A percentile compares a stretch with the other conserved stretches of the same genome.
Evolutionary conservation across 2,797 vertebrate species (phyloP).

Genomic region (Prunella strophiata): DNA sequence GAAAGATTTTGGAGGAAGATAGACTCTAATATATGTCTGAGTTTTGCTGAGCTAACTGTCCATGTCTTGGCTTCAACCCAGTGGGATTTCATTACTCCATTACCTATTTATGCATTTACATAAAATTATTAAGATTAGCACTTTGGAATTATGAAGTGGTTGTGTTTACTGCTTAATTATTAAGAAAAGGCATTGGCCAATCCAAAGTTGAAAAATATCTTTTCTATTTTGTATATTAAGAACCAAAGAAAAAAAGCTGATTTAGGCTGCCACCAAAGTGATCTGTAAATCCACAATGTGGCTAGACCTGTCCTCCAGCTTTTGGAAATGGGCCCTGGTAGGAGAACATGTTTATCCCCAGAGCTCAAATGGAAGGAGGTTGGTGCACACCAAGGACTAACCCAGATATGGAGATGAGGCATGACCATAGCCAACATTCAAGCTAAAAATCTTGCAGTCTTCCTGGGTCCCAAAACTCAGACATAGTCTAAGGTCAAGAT

Average conservation of each 20-base stretch:
- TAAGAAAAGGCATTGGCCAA: neutral
- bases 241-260: neutral
- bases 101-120: neutral
- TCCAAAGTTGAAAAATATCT: neutral
- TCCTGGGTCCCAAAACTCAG: neutral
- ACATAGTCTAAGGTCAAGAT: neutral
- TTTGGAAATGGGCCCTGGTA: neutral
- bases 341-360: neutral
- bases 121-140: neutral
- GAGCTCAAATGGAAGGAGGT: fast-evolving
- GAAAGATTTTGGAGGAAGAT: neutral
- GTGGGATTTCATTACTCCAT: neutral
- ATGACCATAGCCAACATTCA: neutral
- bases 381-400: neutral
- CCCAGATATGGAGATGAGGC: neutral
- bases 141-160: neutral
- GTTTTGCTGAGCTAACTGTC: neutral
- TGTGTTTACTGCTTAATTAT: neutral
- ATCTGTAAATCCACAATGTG: neutral
- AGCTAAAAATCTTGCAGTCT: neutral
- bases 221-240: neutral
- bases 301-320: neutral
- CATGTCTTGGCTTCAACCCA: neutral
- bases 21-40: neutral
- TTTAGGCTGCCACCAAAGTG: neutral